phyloP scores from a whole-genome alignment of 2,113 vertebrate genomes.

The Vimba vimba region DNA sequence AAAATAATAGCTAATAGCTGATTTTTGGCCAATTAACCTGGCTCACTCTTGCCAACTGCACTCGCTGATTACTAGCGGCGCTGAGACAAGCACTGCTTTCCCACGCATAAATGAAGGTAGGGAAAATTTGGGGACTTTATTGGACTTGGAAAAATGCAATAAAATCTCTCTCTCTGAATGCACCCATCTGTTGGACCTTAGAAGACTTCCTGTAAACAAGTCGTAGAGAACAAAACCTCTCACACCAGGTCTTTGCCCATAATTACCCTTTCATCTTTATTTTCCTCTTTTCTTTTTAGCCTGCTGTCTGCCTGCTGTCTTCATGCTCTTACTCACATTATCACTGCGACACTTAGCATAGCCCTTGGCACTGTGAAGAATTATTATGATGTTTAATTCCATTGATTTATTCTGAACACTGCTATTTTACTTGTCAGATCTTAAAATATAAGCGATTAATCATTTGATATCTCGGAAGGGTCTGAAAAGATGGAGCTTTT shows the following conservation, averaged over 20 bases:
- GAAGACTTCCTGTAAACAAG: conserved; percentile 80
- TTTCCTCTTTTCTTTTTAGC: conserved; percentile 46
- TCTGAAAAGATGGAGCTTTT: neutral
- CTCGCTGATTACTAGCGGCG: conserved; percentile 25
- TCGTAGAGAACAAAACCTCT: conserved; percentile 72
- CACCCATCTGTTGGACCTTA: conserved; percentile 75
- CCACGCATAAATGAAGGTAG: conserved; percentile 75
- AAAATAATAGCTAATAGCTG: conserved; percentile 13
- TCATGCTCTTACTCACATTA: conserved; percentile 21
- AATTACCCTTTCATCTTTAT: conserved; percentile 70
- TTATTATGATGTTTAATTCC: neutral
- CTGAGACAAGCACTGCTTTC: conserved; percentile 65
- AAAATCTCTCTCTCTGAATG: conserved; percentile 75
- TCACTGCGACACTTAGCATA: conserved; percentile 9
- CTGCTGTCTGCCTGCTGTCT: conserved; percentile 6
- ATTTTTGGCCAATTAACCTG: conserved; percentile 32
- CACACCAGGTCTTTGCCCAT: conserved; percentile 62
- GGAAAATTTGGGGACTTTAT: conserved; percentile 68
- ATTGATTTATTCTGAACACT: neutral
- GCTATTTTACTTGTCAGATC: conserved; percentile 10
- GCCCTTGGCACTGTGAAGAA: neutral
- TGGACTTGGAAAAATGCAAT: conserved; percentile 77
- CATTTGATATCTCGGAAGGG: neutral
- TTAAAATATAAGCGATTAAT: neutral
- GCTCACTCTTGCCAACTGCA: neutral